Conservation (phyloP, 2,888 invertebrate genomes). For the Callyntrura sp. region DNA sequence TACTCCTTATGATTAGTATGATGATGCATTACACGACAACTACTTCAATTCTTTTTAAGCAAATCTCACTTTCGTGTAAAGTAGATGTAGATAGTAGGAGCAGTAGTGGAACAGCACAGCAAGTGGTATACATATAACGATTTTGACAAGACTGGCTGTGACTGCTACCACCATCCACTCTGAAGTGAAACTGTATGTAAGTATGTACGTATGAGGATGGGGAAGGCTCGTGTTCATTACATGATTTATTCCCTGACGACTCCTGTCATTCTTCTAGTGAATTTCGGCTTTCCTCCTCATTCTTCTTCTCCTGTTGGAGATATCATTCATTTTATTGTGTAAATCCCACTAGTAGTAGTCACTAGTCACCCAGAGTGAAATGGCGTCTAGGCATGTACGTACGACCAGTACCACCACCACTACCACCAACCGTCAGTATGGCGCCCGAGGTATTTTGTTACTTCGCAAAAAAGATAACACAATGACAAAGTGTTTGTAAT, state of each 20-base stretch:
- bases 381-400: not conserved
- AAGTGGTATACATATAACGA: slow-evolving; percentile 34
- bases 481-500: slow-evolving; percentile 29
- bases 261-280: slow-evolving; percentile 50
- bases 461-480: slow-evolving; percentile 59
- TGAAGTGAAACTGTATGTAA: too few relatives aligned
- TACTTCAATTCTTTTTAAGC: slow-evolving; percentile 11
- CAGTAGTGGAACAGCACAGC: slow-evolving; percentile 8
- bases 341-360: slow-evolving; percentile 9
- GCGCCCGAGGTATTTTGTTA: slow-evolving; percentile 51
- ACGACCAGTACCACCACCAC: too few relatives aligned
- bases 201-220: slow-evolving; percentile 1
- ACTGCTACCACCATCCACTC: not conserved
- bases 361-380: too few relatives aligned
- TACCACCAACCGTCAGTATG: slow-evolving; percentile 34
- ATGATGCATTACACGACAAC: slow-evolving; percentile 28
- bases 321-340: slow-evolving; percentile 46
- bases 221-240: slow-evolving; percentile 67
- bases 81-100: not conserved
- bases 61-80: not conserved
- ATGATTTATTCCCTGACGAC: slow-evolving; percentile 71
- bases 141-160: slow-evolving; percentile 49
- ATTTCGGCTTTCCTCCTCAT: slow-evolving; percentile 49
- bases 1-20: slow-evolving; percentile 22
- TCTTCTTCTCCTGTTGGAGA: slow-evolving; percentile 22